Conservation (phyloP, 2,797 vertebrate genomes). For the Salarias fasciatus region DNA sequence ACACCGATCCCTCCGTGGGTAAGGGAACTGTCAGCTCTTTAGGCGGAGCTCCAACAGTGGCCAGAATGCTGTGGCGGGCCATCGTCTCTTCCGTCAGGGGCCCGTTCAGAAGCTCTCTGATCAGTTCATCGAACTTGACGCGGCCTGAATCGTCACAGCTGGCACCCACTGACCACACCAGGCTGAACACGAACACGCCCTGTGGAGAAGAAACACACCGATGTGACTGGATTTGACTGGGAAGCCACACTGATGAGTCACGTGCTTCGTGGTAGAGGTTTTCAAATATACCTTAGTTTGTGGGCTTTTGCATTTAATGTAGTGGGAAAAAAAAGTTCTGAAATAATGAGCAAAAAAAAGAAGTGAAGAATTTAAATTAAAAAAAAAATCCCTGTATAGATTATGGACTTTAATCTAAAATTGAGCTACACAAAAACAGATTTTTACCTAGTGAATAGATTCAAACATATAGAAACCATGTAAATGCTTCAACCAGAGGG, state of each 20-base stretch:
- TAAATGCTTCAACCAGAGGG: slow-evolving; percentile 21
- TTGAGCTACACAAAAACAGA: too few relatives aligned
- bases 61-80: slow-evolving; percentile 79
- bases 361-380: background rate
- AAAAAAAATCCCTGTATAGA: background rate
- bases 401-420: slow-evolving; percentile 4
- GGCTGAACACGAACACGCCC: slow-evolving; percentile 91
- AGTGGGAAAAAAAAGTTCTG: too few relatives aligned
- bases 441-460: slow-evolving; percentile 12
- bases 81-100: slow-evolving; percentile 82
- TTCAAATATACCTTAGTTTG: too few relatives aligned
- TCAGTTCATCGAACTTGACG: slow-evolving; percentile 85
- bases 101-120: slow-evolving; percentile 86
- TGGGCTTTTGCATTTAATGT: too few relatives aligned
- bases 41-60: slow-evolving; percentile 73
- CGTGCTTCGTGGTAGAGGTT: too few relatives aligned
- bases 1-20: slow-evolving; percentile 85
- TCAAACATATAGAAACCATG: slow-evolving; percentile 25
- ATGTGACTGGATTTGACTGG: too few relatives aligned
- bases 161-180: slow-evolving; percentile 91
- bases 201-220: slow-evolving; percentile 41
- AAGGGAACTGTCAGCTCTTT: slow-evolving; percentile 85
- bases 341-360: background rate
- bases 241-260: background rate
- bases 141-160: slow-evolving; percentile 86